Percentiles rank a stretch among this genome's conserved stretches.
Evolutionary conservation across 2,113 vertebrate species (phyloP).

Genomic region (Pogonocichla stellata): DNA sequence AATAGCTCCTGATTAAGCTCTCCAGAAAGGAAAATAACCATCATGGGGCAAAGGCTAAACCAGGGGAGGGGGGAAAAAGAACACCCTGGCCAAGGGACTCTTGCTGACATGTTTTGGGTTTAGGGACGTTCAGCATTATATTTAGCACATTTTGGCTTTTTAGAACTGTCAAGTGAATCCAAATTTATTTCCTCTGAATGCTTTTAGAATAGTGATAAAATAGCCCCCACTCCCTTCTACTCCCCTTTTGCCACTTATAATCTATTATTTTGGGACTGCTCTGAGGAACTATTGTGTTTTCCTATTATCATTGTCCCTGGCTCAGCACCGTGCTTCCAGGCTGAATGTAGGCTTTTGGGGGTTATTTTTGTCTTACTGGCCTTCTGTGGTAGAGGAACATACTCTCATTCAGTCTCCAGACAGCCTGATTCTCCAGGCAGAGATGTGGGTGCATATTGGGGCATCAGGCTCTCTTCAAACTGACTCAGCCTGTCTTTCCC

Average conservation of each 20-base stretch:
- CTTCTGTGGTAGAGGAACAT: constrained; percentile 2
- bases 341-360: constrained; percentile 24
- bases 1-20: constrained; percentile 42
- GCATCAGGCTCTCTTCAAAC: not conserved
- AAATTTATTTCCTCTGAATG: not conserved
- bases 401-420: not conserved
- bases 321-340: constrained; percentile 41
- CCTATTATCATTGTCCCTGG: constrained; percentile 23
- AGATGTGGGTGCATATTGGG: not conserved
- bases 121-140: constrained; percentile 9
- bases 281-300: constrained; percentile 30
- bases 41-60: not conserved
- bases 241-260: constrained; percentile 18
- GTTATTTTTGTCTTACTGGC: constrained; percentile 51
- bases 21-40: constrained; percentile 8
- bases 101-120: not conserved
- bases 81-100: not conserved
- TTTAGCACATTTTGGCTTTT: not conserved
- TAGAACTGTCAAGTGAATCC: not conserved
- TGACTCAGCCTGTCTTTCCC: not conserved
- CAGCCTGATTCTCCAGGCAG: not conserved
- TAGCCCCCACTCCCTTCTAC: not conserved
- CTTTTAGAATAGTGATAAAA: constrained; percentile 20
- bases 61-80: not conserved
- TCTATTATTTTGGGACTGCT: constrained; percentile 31